Conservation (phyloP, 2,797 vertebrate species). For the Prunella strophiata region DNA sequence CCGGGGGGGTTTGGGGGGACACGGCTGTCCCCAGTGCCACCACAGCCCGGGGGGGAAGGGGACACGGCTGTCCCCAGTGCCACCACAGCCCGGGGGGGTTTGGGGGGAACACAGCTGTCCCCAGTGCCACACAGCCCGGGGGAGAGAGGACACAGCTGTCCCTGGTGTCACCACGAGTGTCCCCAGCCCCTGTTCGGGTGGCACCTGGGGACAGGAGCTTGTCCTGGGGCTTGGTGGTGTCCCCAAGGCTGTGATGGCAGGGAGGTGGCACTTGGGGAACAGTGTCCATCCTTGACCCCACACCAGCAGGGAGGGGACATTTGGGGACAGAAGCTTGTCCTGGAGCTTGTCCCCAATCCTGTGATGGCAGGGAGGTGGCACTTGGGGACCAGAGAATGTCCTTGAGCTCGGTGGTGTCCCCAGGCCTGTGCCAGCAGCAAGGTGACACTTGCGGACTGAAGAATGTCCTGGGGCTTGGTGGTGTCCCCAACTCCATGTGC, state of each 20-base stretch:
- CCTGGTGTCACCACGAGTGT: neutral
- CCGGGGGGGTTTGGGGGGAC: too few relatives aligned
- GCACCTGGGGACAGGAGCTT: neutral
- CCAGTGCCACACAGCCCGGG: too few relatives aligned
- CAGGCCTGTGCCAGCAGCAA: neutral
- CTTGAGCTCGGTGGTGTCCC: neutral
- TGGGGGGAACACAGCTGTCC: too few relatives aligned
- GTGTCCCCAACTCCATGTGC: too few relatives aligned
- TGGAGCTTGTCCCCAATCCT: neutral
- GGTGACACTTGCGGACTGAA: neutral
- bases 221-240: neutral
- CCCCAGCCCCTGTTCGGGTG: neutral
- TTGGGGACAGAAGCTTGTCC: neutral
- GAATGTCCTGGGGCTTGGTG: neutral
- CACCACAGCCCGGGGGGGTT: too few relatives aligned
- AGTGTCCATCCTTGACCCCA: neutral
- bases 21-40: too few relatives aligned
- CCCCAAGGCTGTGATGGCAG: neutral
- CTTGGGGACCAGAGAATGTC: neutral
- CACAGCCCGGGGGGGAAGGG: too few relatives aligned
- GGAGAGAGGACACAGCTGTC: too few relatives aligned
- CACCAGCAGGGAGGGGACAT: neutral
- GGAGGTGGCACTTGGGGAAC: neutral
- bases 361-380: neutral
- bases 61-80: too few relatives aligned